A percentile compares a stretch with the other conserved stretches of the same genome.
phyloP scores from a whole-genome alignment of 2,888 invertebrate genomes.

The Xanthia togata region DNA sequence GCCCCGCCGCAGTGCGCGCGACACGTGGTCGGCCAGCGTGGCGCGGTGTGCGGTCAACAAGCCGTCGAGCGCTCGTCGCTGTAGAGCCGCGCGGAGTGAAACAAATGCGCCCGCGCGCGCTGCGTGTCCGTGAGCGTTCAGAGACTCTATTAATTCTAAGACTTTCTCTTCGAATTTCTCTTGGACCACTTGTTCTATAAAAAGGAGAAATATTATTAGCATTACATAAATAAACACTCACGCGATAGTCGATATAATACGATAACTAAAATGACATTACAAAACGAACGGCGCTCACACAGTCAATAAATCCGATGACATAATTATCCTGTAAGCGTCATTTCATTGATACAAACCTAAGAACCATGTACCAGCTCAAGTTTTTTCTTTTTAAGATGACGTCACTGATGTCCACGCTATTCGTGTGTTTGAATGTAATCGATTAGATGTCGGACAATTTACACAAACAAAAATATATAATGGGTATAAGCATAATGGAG shows the following conservation, averaged over 20 bases:
- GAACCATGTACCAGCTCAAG: background rate
- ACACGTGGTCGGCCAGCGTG: conserved; percentile 95
- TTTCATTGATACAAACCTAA: background rate
- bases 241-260: background rate
- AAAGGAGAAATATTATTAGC: background rate
- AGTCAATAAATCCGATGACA: no score
- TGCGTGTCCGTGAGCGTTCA: conserved; percentile 96
- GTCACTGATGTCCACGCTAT: background rate
- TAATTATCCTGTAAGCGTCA: no score
- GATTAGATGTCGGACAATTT: conserved; percentile 4
- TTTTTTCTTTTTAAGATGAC: background rate
- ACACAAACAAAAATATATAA: background rate
- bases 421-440: background rate
- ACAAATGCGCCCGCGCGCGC: conserved; percentile 94
- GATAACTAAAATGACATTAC: background rate
- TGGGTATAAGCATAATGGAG: no score
- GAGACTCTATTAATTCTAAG: conserved; percentile 95
- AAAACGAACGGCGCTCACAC: background rate
- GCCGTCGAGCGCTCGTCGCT: conserved; percentile 94
- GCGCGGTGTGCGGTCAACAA: conserved; percentile 94
- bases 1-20: conserved; percentile 95
- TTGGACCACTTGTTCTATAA: conserved; percentile 88
- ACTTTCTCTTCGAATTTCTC: conserved; percentile 96
- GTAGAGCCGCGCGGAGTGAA: conserved; percentile 93
- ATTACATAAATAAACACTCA: background rate